Conservation (phyloP, 2,888 invertebrate species). For the Vandiemenella viatica region DNA sequence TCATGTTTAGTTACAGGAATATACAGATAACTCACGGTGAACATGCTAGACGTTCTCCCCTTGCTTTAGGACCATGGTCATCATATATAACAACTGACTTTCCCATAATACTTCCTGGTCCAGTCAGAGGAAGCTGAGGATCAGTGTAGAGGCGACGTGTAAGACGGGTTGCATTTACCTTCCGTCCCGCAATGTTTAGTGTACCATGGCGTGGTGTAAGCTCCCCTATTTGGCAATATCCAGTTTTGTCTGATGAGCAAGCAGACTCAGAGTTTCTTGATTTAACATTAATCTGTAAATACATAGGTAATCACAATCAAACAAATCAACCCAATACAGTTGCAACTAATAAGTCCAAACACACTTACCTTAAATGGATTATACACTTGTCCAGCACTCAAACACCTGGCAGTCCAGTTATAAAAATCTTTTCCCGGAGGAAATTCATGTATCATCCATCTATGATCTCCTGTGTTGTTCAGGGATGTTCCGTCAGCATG, state of each 20-base stretch:
- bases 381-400: slow-evolving; percentile 59
- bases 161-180: slow-evolving; percentile 42
- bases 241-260: slow-evolving; percentile 40
- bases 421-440: slow-evolving; percentile 77
- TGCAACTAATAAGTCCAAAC: too few species aligned
- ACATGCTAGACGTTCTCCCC: slow-evolving; percentile 80
- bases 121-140: slow-evolving; percentile 41
- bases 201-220: slow-evolving; percentile 53
- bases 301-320: not conserved
- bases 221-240: slow-evolving; percentile 62
- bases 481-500: slow-evolving; percentile 72
- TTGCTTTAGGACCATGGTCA: slow-evolving; percentile 71
- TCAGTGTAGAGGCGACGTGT: slow-evolving; percentile 70
- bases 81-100: slow-evolving; percentile 77
- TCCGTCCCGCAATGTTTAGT: slow-evolving; percentile 60
- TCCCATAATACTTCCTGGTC: slow-evolving; percentile 56
- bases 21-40: slow-evolving; percentile 44
- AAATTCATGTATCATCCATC: slow-evolving; percentile 70
- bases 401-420: slow-evolving; percentile 74
- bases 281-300: slow-evolving; percentile 39
- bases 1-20: too few species aligned
- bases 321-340: too few species aligned
- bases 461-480: slow-evolving; percentile 36
- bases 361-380: slow-evolving; percentile 58
- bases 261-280: slow-evolving; percentile 39